Base-by-base conservation (phyloP, 2,888 invertebrate species). In the Papilio protenor region DNA sequence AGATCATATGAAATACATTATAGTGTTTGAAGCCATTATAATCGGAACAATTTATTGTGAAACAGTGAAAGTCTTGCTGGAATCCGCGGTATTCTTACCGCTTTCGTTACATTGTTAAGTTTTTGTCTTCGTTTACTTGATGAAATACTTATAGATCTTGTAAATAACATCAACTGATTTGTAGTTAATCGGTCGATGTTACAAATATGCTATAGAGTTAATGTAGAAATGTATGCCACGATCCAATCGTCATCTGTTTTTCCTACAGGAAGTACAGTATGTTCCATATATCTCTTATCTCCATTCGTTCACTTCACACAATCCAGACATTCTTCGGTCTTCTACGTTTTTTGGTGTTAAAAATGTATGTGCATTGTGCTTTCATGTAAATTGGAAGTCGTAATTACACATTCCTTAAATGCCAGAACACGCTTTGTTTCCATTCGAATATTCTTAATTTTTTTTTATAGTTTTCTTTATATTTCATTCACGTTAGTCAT, bases 51-150 rank as follows among this genome's bases (percentile, higher is more conserved):
- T 64, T 77, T 73, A 73, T 73, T 73, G 73, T 73, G n/a, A 55
- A 73, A 52, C 52, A 73, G 77, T 73, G 77, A 77, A 77, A 77
- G 77, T 73, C 45, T 18, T 47, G 21, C 23, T 57, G 73, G 73
- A 77, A 61, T 73, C 77, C 72, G 52, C 47, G 70, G 59, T 27
- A 57, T 70, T 76, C 66, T 69, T 55, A 70, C 57, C 5, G 71
- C 76, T 76, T 76, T 76, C 76, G 57, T 55, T 76, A 40, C 64
- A 64, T 40, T 64, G 64, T 66, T 66, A n/a, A 66, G 66, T 66
- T 40, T 64, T 64, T 66, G 66, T 66, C 33, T 40, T n/a, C 33
- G 33, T 33, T 64, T 33, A 64, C 64, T 64, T 64, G 27, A 33
- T 64, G 33, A 61, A 4, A 16, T 33, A 1, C 18, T 64, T 33